A percentile compares a stretch with the other conserved stretches of the same genome.
These are phyloP conservation scores for Clepsis dumicolana DNA, from an alignment of 2,888 invertebrate genomes.

Conservation along the genomic window DNA sequence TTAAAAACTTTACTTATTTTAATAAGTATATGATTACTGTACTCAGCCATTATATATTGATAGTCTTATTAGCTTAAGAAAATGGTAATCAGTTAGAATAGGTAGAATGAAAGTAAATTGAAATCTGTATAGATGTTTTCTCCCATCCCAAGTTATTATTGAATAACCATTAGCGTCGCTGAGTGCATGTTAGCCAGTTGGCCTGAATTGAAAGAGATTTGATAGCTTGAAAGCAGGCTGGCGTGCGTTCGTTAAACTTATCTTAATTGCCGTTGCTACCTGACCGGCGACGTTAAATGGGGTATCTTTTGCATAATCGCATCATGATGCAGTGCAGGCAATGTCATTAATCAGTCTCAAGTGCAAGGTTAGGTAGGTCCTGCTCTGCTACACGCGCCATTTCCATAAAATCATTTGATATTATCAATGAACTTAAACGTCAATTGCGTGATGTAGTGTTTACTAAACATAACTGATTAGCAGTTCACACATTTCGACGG, in stretches of 20 bases:
- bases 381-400: constrained; percentile 20
- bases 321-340: constrained; percentile 38
- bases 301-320: constrained; percentile 51
- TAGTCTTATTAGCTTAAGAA: not conserved
- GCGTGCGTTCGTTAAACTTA: constrained; percentile 50
- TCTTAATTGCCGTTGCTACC: constrained; percentile 52
- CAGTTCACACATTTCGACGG: not conserved
- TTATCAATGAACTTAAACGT: not conserved
- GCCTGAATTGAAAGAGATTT: constrained; percentile 37
- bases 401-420: constrained; percentile 18
- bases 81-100: not conserved
- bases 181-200: constrained; percentile 22
- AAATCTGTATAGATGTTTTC: constrained; percentile 1
- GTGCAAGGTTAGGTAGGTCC: constrained; percentile 44
- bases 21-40: not conserved
- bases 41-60: no score
- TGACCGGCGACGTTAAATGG: constrained; percentile 46
- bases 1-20: no score
- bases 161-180: constrained; percentile 9
- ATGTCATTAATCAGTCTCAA: constrained; percentile 43
- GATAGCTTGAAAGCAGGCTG: constrained; percentile 41
- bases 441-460: not conserved
- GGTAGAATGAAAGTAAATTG: not conserved
- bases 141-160: constrained; percentile 13
- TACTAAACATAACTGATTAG: constrained; percentile 4